Percentiles rank a stretch among this genome's conserved stretches.
Conservation (phyloP, 92 coral and sea anemone species). For the Epizoanthus stellaris region DNA sequence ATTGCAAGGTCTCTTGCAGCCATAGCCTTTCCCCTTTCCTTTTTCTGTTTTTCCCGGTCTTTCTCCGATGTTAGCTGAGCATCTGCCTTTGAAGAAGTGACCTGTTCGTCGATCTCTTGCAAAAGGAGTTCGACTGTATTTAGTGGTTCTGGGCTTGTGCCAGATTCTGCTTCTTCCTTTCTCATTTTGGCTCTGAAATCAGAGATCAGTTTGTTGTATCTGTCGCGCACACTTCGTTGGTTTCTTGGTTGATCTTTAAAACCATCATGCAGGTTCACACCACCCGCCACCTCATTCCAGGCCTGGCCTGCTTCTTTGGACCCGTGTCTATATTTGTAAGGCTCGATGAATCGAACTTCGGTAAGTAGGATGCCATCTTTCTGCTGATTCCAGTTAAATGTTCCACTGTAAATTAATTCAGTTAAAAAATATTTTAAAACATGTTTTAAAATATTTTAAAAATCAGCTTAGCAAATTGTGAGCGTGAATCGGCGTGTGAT, state of each 20-base stretch:
- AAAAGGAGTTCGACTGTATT: slow-evolving; percentile 4
- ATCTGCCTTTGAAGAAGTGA: slow-evolving; percentile 10
- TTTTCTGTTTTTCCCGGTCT: slow-evolving; percentile 35
- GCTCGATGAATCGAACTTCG: slow-evolving; percentile 29
- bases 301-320: slow-evolving; percentile 38
- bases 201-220: not conserved
- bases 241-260: slow-evolving; percentile 13
- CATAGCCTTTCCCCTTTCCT: slow-evolving; percentile 32
- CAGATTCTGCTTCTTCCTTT: slow-evolving; percentile 44
- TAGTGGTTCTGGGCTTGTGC: slow-evolving; percentile 44
- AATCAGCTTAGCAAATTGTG: not conserved
- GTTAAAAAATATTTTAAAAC: not conserved
- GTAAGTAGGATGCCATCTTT: slow-evolving; percentile 39
- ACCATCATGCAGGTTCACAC: slow-evolving; percentile 28
- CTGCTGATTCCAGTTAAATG: slow-evolving; percentile 41
- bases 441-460: not conserved
- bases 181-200: slow-evolving; percentile 21
- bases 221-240: slow-evolving; percentile 31
- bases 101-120: slow-evolving; percentile 30
- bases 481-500: too few species aligned
- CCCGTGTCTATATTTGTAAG: slow-evolving; percentile 10
- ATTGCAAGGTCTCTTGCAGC: slow-evolving; percentile 44
- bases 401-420: slow-evolving; percentile 46
- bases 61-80: slow-evolving; percentile 12
- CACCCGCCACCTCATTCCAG: slow-evolving; percentile 38